These are phyloP conservation scores for Aselliscus stoliczkanus DNA, from an alignment of 2,797 vertebrate species.

Conservation along the genomic window DNA sequence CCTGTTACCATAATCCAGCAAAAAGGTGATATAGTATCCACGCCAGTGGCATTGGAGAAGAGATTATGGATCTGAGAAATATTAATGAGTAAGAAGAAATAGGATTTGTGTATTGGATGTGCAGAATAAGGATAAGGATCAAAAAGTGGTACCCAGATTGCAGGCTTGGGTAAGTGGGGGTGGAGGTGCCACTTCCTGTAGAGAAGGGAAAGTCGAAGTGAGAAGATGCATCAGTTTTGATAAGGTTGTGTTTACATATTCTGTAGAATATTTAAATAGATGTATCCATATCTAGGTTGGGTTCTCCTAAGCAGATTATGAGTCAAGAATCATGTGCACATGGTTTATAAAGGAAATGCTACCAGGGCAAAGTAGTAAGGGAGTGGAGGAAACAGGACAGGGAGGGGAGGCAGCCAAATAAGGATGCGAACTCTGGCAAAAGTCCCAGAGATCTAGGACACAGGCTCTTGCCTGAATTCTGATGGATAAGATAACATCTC, in stretches of 20 bases:
- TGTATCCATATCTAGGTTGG: not conserved
- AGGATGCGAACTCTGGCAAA: not conserved
- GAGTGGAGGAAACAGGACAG: not conserved
- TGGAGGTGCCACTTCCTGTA: not conserved
- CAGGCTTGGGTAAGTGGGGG: not conserved
- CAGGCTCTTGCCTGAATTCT: not conserved
- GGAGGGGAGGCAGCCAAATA: not conserved
- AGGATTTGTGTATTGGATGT: not conserved
- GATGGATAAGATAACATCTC: not conserved
- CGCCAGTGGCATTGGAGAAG: not conserved
- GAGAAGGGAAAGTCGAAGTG: not conserved
- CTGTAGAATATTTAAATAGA: not conserved
- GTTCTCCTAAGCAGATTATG: not conserved
- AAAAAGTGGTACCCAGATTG: not conserved
- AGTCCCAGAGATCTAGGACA: not conserved
- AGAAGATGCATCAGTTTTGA: not conserved
- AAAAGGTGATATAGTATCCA: not conserved
- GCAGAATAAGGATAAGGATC: not conserved
- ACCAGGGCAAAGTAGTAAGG: not conserved
- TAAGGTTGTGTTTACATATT: not conserved
- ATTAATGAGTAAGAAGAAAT: not conserved
- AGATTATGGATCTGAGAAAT: not conserved
- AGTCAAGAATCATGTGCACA: not conserved
- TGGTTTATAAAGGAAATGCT: not conserved
- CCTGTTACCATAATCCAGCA: not conserved